Conservation (phyloP, 92 coral and sea anemone species). For the Hydrozoanthus gracilis region DNA sequence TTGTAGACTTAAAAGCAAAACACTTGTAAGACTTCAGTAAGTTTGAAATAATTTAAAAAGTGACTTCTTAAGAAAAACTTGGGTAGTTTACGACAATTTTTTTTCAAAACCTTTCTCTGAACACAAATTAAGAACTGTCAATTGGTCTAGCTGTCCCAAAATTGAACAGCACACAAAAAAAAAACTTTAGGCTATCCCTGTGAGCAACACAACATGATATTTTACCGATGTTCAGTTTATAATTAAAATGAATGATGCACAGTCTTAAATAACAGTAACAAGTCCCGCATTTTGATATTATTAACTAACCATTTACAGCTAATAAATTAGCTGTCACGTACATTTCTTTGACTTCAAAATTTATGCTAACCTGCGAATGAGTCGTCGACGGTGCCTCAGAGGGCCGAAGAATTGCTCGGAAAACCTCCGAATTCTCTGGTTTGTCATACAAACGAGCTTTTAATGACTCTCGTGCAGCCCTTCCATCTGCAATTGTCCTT, state of each 20-base stretch:
- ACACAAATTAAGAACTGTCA: too few relatives aligned
- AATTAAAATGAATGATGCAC: neutral
- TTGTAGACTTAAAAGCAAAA: neutral
- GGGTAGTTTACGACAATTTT: too few relatives aligned
- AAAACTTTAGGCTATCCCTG: too few relatives aligned
- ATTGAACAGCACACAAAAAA: too few relatives aligned
- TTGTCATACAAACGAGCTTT: constrained; percentile 93
- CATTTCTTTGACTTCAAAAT: neutral
- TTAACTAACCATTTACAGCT: neutral
- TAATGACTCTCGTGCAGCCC: constrained; percentile 79
- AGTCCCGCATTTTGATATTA: neutral
- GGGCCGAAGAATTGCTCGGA: constrained; percentile 79
- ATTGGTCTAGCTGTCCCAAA: too few relatives aligned
- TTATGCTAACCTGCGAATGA: constrained; percentile 65
- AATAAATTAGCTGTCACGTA: neutral
- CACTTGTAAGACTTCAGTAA: neutral
- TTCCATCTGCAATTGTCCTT: constrained; percentile 62
- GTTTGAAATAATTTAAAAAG: neutral
- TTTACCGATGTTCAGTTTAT: too few relatives aligned
- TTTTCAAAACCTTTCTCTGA: too few relatives aligned
- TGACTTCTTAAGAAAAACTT: too few relatives aligned
- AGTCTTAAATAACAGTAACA: too few relatives aligned
- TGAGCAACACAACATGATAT: too few relatives aligned
- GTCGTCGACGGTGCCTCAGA: constrained; percentile 57
- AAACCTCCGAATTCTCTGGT: constrained; percentile 96